Conservation (phyloP, 2,113 vertebrate genomes). For the Caracal caracal region DNA sequence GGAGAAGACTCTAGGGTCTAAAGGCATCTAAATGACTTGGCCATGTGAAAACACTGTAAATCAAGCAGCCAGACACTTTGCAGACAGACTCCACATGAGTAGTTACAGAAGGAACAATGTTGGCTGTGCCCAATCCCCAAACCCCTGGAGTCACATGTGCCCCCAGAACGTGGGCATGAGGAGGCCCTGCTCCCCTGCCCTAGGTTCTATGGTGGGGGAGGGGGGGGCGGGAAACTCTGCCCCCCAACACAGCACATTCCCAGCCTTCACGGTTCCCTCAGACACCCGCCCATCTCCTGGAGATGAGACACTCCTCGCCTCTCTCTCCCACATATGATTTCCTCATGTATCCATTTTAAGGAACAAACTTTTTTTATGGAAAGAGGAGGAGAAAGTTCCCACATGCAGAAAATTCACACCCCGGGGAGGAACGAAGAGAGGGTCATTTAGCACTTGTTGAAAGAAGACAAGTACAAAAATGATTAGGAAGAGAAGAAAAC, state of each 20-base stretch:
- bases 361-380: neutral
- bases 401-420: neutral
- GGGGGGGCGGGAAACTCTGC: fast-evolving
- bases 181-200: neutral
- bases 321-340: constrained; percentile 16
- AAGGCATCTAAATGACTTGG: neutral
- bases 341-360: constrained; percentile 42
- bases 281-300: neutral
- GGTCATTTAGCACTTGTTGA: constrained; percentile 56
- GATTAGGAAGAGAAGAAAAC: neutral
- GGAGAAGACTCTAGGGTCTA: neutral
- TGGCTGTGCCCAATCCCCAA: fast-evolving
- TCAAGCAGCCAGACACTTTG: neutral
- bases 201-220: neutral
- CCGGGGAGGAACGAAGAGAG: neutral
- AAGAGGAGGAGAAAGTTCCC: constrained; percentile 46
- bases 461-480: fast-evolving
- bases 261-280: neutral
- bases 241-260: fast-evolving
- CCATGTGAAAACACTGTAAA: neutral
- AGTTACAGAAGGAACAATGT: neutral
- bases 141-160: neutral
- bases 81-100: neutral
- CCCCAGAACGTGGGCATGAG: fast-evolving
- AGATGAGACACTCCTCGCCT: neutral